Evolutionary conservation across 2,888 invertebrate genomes (phyloP).

Genomic region (Junonia oenone): DNA sequence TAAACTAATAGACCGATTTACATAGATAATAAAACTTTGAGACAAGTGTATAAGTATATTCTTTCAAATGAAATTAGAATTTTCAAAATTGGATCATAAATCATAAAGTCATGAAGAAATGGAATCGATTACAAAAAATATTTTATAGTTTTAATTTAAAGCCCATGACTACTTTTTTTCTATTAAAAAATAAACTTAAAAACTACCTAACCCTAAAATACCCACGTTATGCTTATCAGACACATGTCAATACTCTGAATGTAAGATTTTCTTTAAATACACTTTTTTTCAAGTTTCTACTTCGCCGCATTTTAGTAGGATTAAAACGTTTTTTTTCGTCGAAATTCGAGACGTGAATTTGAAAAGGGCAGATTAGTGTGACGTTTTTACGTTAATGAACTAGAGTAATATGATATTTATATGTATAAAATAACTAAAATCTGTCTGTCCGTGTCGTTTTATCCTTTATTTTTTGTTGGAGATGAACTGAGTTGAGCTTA

Average conservation of each 20-base stretch:
- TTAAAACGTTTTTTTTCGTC: conserved; percentile 16
- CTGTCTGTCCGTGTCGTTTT: neutral
- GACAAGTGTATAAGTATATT: no score
- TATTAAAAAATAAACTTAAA: neutral
- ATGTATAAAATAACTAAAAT: neutral
- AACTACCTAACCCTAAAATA: no score
- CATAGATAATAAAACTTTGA: no score
- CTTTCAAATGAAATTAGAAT: no score
- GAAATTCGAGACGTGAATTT: conserved; percentile 16
- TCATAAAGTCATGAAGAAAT: no score
- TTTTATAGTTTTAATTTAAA: no score
- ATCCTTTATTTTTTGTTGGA: no score
- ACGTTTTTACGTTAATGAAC: neutral
- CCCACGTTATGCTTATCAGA: neutral
- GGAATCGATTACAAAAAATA: no score
- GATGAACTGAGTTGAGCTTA: no score
- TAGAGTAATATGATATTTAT: neutral
- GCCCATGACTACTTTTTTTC: no score
- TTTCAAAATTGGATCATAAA: no score
- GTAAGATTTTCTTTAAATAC: neutral
- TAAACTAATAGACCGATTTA: no score
- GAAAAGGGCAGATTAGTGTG: conserved; percentile 4
- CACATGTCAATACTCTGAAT: neutral
- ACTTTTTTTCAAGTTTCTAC: conserved; percentile 6
- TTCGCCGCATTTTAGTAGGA: conserved; percentile 7